Evolutionary conservation across 1,140 invertebrate species (phyloP).

Genomic region (Schlechtendalia chinensis): DNA sequence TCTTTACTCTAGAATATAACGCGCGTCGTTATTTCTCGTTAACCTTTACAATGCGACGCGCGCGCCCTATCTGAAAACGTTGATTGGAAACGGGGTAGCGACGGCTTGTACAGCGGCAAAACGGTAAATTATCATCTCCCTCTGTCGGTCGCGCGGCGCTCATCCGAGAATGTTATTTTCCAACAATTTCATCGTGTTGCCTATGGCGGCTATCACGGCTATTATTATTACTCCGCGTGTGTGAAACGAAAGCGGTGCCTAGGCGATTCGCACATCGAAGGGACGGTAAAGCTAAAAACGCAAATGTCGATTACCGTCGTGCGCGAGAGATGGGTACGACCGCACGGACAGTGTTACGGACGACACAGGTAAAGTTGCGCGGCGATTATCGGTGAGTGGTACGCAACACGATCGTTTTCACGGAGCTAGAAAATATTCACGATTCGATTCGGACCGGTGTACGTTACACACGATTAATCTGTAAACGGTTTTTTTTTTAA

Average conservation of each 20-base stretch:
- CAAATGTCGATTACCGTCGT: conserved; percentile 27
- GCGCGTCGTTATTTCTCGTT: conserved; percentile 44
- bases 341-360: too few relatives aligned
- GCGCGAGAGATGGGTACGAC: neutral
- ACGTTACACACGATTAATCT: too few relatives aligned
- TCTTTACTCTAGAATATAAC: conserved; percentile 14
- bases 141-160: neutral
- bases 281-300: conserved; percentile 17
- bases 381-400: too few relatives aligned
- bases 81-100: conserved; percentile 33
- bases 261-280: neutral
- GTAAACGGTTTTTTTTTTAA: too few relatives aligned
- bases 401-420: too few relatives aligned
- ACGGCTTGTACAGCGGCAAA: neutral
- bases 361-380: too few relatives aligned
- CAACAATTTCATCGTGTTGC: conserved; percentile 35
- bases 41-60: neutral
- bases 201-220: conserved; percentile 17
- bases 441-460: too few relatives aligned
- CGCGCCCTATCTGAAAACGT: conserved; percentile 21
- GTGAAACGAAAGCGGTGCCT: neutral
- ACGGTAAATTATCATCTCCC: conserved; percentile 8
- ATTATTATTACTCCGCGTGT: conserved; percentile 16
- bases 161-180: conserved; percentile 28
- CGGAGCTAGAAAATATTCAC: too few relatives aligned